Conservation (phyloP, 92 coral and sea anemone genomes). For the Hydrozoanthus gracilis region DNA sequence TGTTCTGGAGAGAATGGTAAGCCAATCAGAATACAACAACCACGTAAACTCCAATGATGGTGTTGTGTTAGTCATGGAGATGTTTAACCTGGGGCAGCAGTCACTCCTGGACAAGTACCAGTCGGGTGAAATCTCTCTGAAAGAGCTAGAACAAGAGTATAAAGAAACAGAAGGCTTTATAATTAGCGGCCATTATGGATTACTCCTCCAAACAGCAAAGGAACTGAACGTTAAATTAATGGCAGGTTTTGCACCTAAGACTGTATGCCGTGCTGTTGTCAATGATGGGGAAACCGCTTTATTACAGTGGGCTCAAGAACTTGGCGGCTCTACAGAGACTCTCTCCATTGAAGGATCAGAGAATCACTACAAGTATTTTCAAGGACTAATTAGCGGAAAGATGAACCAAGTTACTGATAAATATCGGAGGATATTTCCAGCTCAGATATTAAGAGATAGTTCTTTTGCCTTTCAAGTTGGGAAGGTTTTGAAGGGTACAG, state of each 20-base stretch:
- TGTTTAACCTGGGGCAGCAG: constrained; percentile 84
- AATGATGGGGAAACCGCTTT: constrained; percentile 63
- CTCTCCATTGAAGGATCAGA: constrained; percentile 80
- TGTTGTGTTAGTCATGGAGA: constrained; percentile 70
- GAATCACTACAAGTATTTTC: constrained; percentile 76
- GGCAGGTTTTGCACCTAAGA: constrained; percentile 79
- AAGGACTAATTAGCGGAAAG: constrained; percentile 82
- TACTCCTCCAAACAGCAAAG: constrained; percentile 70
- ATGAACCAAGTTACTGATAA: constrained; percentile 62
- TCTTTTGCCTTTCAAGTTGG: constrained; percentile 71
- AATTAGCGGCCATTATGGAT: constrained; percentile 69
- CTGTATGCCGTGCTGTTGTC: constrained; percentile 63
- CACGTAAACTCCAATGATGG: constrained; percentile 23
- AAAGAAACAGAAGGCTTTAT: constrained; percentile 78
- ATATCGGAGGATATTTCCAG: constrained; percentile 81
- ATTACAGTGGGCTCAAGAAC: constrained; percentile 54
- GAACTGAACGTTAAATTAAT: constrained; percentile 65
- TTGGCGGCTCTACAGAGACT: constrained; percentile 63
- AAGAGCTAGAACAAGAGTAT: constrained; percentile 66
- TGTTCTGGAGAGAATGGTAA: constrained; percentile 81
- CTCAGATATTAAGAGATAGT: constrained; percentile 80
- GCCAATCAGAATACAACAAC: constrained; percentile 53
- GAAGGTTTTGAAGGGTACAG: constrained; percentile 56
- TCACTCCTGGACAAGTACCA: constrained; percentile 73
- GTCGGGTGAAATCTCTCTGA: constrained; percentile 63